These are phyloP conservation scores for Cetoscarus ocellatus DNA, from an alignment of 2,797 vertebrate species.

Conservation along the genomic window DNA sequence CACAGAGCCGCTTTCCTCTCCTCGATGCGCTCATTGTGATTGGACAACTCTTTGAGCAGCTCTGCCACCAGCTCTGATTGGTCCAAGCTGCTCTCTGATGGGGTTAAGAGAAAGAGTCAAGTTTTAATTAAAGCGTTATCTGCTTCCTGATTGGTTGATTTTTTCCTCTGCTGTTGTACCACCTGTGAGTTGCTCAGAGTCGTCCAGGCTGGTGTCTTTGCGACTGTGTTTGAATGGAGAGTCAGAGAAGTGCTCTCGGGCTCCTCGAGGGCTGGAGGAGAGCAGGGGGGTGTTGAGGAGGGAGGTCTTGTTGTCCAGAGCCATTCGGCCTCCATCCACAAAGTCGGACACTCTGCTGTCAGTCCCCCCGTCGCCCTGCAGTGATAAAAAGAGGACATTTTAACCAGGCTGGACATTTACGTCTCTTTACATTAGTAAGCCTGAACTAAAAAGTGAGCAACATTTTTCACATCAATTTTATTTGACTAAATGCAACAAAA, in stretches of 20 bases:
- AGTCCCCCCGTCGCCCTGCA: conserved; percentile 81
- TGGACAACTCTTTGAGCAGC: conserved; percentile 95
- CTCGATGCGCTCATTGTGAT: conserved; percentile 96
- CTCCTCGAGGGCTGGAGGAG: conserved; percentile 90
- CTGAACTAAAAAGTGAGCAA: no score
- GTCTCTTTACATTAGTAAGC: no score
- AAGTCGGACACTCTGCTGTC: conserved; percentile 81
- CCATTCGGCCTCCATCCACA: conserved; percentile 89
- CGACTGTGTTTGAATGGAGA: conserved; percentile 91
- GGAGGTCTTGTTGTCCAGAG: conserved; percentile 95
- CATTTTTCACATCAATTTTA: no score
- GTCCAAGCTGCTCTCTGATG: conserved; percentile 90
- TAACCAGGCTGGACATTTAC: no score
- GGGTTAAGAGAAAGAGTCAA: neutral
- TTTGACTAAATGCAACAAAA: no score
- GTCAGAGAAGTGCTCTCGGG: conserved; percentile 91
- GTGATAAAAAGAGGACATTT: conserved; percentile 1
- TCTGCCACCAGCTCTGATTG: conserved; percentile 96
- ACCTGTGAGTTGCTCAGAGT: conserved; percentile 92
- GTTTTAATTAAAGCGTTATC: neutral
- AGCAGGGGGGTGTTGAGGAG: conserved; percentile 93
- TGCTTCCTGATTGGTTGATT: neutral
- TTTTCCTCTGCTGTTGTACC: conserved; percentile 77
- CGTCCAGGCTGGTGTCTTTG: conserved; percentile 94
- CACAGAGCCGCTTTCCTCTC: conserved; percentile 94